Evolutionary conservation across 2,888 invertebrate species (phyloP).

Genomic region (Dryomyza anilis): DNA sequence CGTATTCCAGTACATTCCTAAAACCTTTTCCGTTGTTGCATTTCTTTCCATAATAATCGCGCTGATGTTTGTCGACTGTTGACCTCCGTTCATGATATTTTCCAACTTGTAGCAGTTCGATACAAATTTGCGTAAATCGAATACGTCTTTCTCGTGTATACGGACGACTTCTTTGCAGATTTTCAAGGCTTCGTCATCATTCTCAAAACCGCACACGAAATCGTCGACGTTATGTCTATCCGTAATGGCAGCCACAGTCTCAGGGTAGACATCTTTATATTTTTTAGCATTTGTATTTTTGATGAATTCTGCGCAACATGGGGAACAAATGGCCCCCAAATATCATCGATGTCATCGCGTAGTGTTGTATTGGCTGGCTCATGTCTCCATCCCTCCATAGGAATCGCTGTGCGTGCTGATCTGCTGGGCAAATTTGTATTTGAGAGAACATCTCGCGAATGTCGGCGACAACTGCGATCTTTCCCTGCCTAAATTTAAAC

Average conservation of each 20-base stretch:
- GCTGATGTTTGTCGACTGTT: not conserved
- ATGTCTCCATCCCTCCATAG: too few species aligned
- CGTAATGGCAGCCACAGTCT: too few species aligned
- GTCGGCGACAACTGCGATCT: conserved; percentile 8
- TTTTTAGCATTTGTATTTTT: conserved; percentile 9
- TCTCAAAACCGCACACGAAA: not conserved
- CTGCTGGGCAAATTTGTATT: too few species aligned
- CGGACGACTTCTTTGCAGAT: not conserved
- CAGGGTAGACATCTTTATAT: not conserved
- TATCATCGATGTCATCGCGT: conserved; percentile 37
- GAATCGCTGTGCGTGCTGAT: too few species aligned
- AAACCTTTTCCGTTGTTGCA: conserved; percentile 21
- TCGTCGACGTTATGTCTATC: too few species aligned
- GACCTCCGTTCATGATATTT: not conserved
- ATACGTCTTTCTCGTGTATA: not conserved
- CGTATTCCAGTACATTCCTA: conserved; percentile 38
- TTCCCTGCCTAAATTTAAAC: not conserved
- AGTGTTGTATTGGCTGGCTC: too few species aligned
- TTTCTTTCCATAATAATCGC: not conserved
- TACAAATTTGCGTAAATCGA: not conserved
- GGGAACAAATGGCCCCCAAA: conserved; percentile 30
- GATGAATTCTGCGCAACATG: conserved; percentile 22
- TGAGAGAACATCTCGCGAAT: conserved; percentile 30
- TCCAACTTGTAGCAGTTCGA: too few species aligned
- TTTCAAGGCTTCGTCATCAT: not conserved